These are phyloP conservation scores for Pelecanus crispus DNA, from an alignment of 2,113 vertebrate species.

Conservation along the genomic window DNA sequence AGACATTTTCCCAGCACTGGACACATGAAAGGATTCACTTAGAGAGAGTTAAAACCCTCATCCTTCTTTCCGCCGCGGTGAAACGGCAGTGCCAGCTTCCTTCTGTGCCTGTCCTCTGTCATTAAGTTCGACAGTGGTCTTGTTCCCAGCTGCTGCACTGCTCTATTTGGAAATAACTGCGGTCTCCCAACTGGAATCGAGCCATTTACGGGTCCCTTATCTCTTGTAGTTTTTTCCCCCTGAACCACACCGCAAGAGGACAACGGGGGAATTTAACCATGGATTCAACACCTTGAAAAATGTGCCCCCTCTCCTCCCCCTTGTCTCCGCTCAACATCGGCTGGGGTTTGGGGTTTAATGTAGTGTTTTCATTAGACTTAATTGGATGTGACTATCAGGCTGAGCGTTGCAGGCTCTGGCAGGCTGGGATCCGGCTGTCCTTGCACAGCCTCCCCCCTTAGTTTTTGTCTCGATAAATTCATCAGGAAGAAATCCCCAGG, in stretches of 20 bases:
- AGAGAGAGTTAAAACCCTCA: neutral
- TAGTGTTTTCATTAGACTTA: neutral
- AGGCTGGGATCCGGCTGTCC: neutral
- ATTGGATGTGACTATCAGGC: neutral
- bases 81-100: neutral
- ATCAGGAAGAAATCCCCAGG: neutral
- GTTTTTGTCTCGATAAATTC: neutral
- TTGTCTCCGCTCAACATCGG: rapidly evolving
- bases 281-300: neutral
- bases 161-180: neutral
- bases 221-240: neutral
- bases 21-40: neutral
- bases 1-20: neutral
- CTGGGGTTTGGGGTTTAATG: neutral
- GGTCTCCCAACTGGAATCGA: neutral
- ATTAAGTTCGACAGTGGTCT: neutral
- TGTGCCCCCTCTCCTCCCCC: neutral
- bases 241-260: neutral
- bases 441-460: neutral
- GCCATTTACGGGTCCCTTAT: neutral
- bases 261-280: neutral
- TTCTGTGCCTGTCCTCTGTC: neutral
- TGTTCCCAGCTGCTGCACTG: neutral
- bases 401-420: neutral
- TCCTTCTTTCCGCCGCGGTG: neutral